A percentile compares a stretch with the other conserved stretches of the same genome.
Evolutionary conservation across 2,888 invertebrate genomes (phyloP).

Genomic region (Polyommatus icarus): DNA sequence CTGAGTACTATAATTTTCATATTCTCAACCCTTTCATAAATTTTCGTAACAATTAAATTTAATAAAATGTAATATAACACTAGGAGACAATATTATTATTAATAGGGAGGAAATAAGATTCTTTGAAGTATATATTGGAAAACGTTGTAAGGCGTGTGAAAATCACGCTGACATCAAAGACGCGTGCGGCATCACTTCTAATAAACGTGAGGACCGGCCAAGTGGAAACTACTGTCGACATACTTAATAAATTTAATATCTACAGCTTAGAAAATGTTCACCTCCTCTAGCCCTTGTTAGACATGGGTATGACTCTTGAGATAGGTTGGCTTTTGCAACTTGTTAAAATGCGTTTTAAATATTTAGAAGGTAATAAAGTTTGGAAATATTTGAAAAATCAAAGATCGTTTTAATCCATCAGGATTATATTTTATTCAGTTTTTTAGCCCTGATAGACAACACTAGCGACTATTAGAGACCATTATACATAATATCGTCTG

Average conservation of each 20-base stretch:
- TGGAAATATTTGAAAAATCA: too few species aligned
- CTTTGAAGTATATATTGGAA: not conserved
- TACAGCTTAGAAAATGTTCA: conserved; percentile 33
- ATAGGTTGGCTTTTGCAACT: too few species aligned
- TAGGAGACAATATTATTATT: not conserved
- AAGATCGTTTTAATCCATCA: too few species aligned
- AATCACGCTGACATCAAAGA: not conserved
- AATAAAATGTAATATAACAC: too few species aligned
- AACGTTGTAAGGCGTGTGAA: not conserved
- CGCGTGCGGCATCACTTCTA: not conserved
- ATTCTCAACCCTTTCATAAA: not conserved
- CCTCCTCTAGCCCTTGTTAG: not conserved
- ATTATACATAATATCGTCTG: too few species aligned
- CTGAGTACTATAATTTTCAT: not conserved
- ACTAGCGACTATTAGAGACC: not conserved
- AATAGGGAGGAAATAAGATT: not conserved
- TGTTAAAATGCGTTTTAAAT: too few species aligned
- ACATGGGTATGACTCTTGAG: too few species aligned
- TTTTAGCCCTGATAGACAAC: not conserved
- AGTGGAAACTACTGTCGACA: not conserved
- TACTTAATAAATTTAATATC: conserved; percentile 5
- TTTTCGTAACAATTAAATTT: too few species aligned
- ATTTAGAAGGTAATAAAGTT: too few species aligned
- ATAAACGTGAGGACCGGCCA: not conserved
- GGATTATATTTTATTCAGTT: not conserved